Evolutionary conservation across 2,797 vertebrate genomes (phyloP), one percentile per base, ranked within the genome.

Genomic region (Acropternis orthonyx): DNA sequence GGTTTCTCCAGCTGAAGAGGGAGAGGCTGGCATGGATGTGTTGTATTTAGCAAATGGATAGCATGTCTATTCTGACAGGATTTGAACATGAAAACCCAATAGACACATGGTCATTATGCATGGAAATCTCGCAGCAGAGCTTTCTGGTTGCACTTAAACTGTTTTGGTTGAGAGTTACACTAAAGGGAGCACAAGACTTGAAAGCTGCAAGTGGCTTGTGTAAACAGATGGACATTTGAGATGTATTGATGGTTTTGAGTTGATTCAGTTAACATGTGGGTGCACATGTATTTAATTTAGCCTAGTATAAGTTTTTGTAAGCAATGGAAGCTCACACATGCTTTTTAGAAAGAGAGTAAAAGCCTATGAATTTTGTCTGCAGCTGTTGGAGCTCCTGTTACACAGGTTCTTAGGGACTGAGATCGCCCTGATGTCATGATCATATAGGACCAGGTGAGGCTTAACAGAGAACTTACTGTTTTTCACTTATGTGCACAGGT

Each of bases 151-250:
- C 84, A 66, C 32, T 94, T 90, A 59, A 87, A 66, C 77, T 77
- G 76, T 88, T 96, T 82, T 88, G 75, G 56, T 96, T 94, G 89
- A 91, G 71, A 93, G 85, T 84, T 92, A 61, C 67, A 15, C 61
- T 92, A 6, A 85, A 68, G 75, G 91, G 63, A 92, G 84, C 28
- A 92, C 61, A 95, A 49, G 80, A 78, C 81, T 95, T 61, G 84
- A 76, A 96, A 96, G 89, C 95, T 72, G 65, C 83, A 92, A 95
- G 91, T 85, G 82, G 85, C 92, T 95, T 96, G 87, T 78, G 93
- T 97, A 97, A 97, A 96, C 96, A 96, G 88, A 89, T 55, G 94
- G 90, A 92, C 78, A 91, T 95, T 92, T 92, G 89, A 95, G 88
- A 90, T 54, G 52, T 63, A 95, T 49, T 84, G 83, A 85, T 93